Percentiles rank a stretch among this genome's conserved stretches.
Evolutionary conservation across 2,797 vertebrate species (phyloP).

Genomic region (Anomalospiza imberbis): DNA sequence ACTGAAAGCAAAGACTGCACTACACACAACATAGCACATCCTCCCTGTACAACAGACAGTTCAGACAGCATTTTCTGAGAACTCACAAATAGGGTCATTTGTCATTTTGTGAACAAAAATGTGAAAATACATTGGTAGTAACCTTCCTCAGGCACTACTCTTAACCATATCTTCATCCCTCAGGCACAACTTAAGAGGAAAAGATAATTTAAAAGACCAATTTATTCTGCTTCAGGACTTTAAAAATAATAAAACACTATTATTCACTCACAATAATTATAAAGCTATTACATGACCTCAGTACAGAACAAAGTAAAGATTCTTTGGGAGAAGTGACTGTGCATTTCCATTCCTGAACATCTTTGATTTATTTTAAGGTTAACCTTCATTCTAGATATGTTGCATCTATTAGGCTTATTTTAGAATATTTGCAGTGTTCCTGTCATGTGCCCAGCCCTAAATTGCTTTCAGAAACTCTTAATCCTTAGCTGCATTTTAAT

Average conservation of each 20-base stretch:
- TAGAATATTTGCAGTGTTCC: not conserved
- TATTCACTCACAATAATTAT: constrained; percentile 16
- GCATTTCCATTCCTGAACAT: not conserved
- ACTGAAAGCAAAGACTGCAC: not conserved
- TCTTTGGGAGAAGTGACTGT: not conserved
- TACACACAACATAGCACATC: not conserved
- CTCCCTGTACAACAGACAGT: not conserved
- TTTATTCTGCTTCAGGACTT: not conserved
- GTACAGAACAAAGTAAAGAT: not conserved
- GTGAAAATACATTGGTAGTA: not conserved
- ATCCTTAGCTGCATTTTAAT: constrained; percentile 9
- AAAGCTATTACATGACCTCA: not conserved
- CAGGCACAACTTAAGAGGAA: not conserved
- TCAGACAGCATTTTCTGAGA: not conserved
- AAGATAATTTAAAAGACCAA: not conserved
- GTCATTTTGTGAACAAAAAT: not conserved
- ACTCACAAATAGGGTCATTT: not conserved
- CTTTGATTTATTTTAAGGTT: constrained; percentile 13
- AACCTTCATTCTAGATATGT: not conserved
- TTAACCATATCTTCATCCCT: not conserved
- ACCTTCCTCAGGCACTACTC: not conserved
- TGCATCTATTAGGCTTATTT: not conserved
- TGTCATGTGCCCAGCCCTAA: not conserved
- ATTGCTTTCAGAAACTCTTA: not conserved
- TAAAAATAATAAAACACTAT: not conserved